A percentile compares a stretch with the other conserved stretches of the same genome.
Evolutionary conservation across 2,797 vertebrate genomes (phyloP).

Genomic region (Diceros bicornis): DNA sequence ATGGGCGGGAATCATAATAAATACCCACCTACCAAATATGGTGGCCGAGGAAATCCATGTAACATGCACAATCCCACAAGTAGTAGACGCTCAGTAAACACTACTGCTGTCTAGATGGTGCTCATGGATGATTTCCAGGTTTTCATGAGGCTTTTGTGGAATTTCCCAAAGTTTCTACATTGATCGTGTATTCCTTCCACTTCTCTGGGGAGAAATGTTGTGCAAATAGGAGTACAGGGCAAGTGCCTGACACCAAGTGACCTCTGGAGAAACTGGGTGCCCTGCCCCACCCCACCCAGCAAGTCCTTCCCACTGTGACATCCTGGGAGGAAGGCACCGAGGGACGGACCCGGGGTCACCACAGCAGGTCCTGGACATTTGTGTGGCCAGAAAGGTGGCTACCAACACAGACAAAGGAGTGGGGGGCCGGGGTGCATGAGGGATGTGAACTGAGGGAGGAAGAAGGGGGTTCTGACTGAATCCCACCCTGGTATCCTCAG

Average conservation of each 20-base stretch:
- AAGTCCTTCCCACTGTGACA: background rate
- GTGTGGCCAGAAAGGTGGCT: background rate
- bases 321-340: fast-evolving
- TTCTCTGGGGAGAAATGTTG: background rate
- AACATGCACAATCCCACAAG: fast-evolving
- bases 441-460: background rate
- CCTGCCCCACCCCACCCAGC: fast-evolving
- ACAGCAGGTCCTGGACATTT: background rate
- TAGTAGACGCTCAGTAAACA: background rate
- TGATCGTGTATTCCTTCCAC: background rate
- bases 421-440: fast-evolving
- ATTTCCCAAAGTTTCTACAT: background rate
- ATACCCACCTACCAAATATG: background rate
- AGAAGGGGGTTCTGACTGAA: background rate
- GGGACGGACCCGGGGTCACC: background rate
- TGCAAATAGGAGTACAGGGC: background rate
- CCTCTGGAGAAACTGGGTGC: background rate
- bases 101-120: fast-evolving
- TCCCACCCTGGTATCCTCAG: background rate
- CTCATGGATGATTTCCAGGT: background rate
- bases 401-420: background rate
- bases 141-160: background rate
- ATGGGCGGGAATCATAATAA: too few relatives aligned
- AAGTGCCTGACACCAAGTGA: background rate
- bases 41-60: background rate